Conservation (phyloP, 1,140 invertebrate genomes). For the Dolichoris vasculosae region DNA sequence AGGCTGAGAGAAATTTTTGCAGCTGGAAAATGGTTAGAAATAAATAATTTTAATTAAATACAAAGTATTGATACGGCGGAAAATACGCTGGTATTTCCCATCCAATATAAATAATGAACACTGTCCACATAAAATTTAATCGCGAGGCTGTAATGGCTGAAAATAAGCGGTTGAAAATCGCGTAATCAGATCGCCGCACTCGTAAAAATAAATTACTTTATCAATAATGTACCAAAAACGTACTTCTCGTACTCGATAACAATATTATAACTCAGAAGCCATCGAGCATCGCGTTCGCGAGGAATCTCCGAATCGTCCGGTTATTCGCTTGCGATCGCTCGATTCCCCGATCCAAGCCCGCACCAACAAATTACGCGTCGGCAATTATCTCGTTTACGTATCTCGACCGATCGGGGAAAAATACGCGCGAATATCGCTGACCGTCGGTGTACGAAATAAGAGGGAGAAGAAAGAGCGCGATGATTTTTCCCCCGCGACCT, state of each 20-base stretch:
- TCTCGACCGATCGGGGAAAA: background rate
- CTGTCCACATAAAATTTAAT: constrained; percentile 19
- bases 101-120: constrained; percentile 20
- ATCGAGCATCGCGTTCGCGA: background rate
- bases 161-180: background rate
- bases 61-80: background rate
- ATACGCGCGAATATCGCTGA: background rate
- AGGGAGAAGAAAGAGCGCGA: background rate
- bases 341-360: no score
- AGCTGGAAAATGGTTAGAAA: background rate
- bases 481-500: constrained; percentile 46
- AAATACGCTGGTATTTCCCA: constrained; percentile 1
- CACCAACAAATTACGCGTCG: constrained; percentile 8
- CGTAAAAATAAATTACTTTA: constrained; percentile 26
- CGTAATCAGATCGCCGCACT: background rate
- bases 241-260: background rate
- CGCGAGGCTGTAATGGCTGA: background rate
- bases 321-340: no score
- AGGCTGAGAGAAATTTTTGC: background rate
- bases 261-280: constrained; percentile 2
- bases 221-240: constrained; percentile 13
- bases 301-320: background rate
- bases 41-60: constrained; percentile 26
- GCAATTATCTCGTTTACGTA: constrained; percentile 27
- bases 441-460: constrained; percentile 10